Evolutionary conservation across 2,888 invertebrate genomes (phyloP), one percentile per base, ranked within the genome.

Genomic region (Minunthozetes semirufus): DNA sequence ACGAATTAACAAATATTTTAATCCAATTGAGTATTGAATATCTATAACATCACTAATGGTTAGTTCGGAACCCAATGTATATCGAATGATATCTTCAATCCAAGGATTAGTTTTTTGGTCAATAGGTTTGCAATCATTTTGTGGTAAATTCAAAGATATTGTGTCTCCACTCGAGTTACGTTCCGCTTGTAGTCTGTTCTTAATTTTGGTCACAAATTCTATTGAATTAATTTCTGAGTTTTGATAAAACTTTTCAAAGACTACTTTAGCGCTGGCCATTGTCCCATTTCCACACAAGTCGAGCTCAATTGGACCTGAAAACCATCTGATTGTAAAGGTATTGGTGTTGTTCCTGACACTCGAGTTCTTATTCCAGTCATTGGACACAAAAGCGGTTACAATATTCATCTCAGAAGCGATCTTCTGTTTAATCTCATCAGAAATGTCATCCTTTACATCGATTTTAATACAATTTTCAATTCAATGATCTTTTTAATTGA

Each of bases 261-360:
- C 80, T 1, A 83, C 84, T 50, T 84, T 83, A 9, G 86, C 82
- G 0, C 86, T 82, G 1, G 86, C 86, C 50, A 87, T 80, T 2
- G 86, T 87, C 2, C 85, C 87, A 79, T 87, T 86, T 1, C 87
- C 86, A 81, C 87, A 87, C 2, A 87, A 81, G 1, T 82, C 80
- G 0, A 87, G 85, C 79, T 87, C 86, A n/a, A n/a, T n/a, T 50
- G 80, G 82, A 0, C 81, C 82, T 6, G 86, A 86, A 80, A 86
- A 86, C 87, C 87, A 87, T 13, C 86, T 82, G 19, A 87, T 80
- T 72, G 27, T 22, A 63, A 29, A 19, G 48, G 48, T 6, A 33
- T 33, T 33, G 68, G 48, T 6, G 8, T 33, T 33, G 68, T 72
- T 22, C 75, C 59, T 63, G 75, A 50, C 17, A 75, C 71, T 72